A percentile compares a stretch with the other conserved stretches of the same genome.
Conservation (phyloP, 2,113 vertebrate genomes). For the Dolichotis patagonum region DNA sequence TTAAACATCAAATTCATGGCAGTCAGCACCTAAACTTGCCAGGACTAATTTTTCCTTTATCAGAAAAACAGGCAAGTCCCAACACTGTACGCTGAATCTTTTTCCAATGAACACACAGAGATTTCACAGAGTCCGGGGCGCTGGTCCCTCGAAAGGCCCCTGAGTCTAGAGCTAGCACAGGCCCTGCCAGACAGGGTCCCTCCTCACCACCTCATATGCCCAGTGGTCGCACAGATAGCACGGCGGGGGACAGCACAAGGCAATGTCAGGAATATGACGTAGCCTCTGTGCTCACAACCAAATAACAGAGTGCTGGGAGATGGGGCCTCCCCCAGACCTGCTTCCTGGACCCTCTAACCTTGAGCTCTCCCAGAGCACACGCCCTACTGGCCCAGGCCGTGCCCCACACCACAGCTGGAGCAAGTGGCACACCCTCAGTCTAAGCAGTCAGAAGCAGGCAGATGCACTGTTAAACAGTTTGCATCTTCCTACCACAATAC, state of each 20-base stretch:
- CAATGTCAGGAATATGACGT: neutral
- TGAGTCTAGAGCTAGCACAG: neutral
- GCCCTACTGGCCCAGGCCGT: accelerated
- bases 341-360: neutral
- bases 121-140: neutral
- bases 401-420: neutral
- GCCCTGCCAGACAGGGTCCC: too few species aligned
- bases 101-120: neutral
- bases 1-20: constrained; percentile 16
- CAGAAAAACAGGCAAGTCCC: neutral
- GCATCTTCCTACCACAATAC: neutral
- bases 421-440: neutral
- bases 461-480: neutral
- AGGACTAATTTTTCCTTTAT: neutral
- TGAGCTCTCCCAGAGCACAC: neutral
- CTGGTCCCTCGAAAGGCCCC: constrained; percentile 42
- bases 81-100: neutral
- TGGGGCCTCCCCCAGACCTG: too few species aligned
- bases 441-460: neutral
- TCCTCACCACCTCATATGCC: neutral
- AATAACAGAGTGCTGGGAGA: neutral
- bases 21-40: neutral
- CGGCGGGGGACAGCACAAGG: neutral
- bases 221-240: neutral
- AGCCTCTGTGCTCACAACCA: neutral